phyloP scores from a whole-genome alignment of 1,140 invertebrate genomes.

The Paracyclopina nana region DNA sequence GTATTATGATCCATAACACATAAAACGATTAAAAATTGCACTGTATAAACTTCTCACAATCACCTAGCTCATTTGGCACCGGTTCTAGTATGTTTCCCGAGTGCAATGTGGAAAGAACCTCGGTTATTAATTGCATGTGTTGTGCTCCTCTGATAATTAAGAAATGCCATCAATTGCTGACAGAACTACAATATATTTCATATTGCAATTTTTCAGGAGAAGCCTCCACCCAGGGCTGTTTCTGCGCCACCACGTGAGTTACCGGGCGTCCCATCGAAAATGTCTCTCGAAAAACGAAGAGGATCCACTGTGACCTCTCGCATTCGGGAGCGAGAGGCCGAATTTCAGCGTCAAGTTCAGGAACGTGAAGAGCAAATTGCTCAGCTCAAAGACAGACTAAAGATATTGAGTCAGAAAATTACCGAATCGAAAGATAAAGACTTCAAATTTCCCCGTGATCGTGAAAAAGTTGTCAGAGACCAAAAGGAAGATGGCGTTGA shows the following conservation, averaged over 20 bases:
- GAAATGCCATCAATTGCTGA: no score
- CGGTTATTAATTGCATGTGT: no score
- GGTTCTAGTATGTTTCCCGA: no score
- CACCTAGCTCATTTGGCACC: no score
- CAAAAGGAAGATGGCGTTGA: conserved; percentile 24
- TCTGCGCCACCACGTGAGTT: conserved; percentile 9
- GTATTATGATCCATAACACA: no score
- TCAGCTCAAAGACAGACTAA: conserved; percentile 26
- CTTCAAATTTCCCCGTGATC: background rate
- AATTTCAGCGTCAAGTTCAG: conserved; percentile 27
- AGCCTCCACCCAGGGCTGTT: background rate
- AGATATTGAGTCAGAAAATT: conserved; percentile 23
- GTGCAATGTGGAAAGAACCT: no score
- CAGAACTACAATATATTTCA: no score
- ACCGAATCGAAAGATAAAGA: background rate
- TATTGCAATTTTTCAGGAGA: no score
- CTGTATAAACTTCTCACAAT: no score
- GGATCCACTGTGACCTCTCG: conserved; percentile 11
- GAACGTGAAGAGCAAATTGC: conserved; percentile 29
- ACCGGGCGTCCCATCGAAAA: background rate
- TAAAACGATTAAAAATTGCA: no score
- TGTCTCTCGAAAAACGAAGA: background rate
- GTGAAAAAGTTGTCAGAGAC: background rate
- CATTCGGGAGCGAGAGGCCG: conserved; percentile 23
- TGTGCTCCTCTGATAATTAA: no score